Percentiles rank a stretch among this genome's conserved stretches.
Evolutionary conservation across 2,113 vertebrate genomes (phyloP).

Genomic region (Scomber scombrus): DNA sequence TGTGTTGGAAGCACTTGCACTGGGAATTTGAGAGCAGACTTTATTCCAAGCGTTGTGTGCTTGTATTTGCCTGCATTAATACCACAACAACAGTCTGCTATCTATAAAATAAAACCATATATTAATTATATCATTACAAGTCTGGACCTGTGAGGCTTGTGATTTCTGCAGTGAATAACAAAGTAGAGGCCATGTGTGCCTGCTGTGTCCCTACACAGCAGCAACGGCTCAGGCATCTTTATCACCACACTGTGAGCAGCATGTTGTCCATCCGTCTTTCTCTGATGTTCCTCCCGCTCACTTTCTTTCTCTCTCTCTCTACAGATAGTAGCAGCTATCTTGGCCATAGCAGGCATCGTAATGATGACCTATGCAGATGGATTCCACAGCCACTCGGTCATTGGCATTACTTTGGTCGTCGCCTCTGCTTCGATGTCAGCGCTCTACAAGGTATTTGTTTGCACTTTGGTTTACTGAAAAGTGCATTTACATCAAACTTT

Average conservation of each 20-base stretch:
- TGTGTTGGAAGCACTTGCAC: slow-evolving; percentile 7
- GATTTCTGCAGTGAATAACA: slow-evolving; percentile 38
- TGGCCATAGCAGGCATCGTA: slow-evolving; percentile 97
- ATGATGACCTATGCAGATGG: slow-evolving; percentile 98
- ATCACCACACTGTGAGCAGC: slow-evolving; percentile 55
- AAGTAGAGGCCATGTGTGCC: slow-evolving; percentile 51
- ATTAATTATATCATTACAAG: slow-evolving; percentile 38
- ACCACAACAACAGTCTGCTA: slow-evolving; percentile 11
- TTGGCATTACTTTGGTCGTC: slow-evolving; percentile 95
- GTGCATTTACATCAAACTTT: background rate
- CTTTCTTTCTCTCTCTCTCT: slow-evolving; percentile 48
- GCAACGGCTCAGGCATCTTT: slow-evolving; percentile 41
- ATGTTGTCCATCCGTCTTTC: slow-evolving; percentile 57
- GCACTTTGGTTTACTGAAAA: background rate
- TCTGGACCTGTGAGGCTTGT: slow-evolving; percentile 24
- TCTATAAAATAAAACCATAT: slow-evolving; percentile 16
- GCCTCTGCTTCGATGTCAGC: slow-evolving; percentile 96
- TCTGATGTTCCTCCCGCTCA: slow-evolving; percentile 14
- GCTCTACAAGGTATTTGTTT: slow-evolving; percentile 93
- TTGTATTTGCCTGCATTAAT: background rate
- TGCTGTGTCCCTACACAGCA: slow-evolving; percentile 47
- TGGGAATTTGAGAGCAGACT: slow-evolving; percentile 24
- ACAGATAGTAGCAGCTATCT: slow-evolving; percentile 97
- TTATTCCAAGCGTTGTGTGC: background rate
- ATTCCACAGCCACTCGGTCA: slow-evolving; percentile 97